These are phyloP conservation scores for Verasper variegatus DNA, from an alignment of 2,113 vertebrate genomes.

Conservation along the genomic window DNA sequence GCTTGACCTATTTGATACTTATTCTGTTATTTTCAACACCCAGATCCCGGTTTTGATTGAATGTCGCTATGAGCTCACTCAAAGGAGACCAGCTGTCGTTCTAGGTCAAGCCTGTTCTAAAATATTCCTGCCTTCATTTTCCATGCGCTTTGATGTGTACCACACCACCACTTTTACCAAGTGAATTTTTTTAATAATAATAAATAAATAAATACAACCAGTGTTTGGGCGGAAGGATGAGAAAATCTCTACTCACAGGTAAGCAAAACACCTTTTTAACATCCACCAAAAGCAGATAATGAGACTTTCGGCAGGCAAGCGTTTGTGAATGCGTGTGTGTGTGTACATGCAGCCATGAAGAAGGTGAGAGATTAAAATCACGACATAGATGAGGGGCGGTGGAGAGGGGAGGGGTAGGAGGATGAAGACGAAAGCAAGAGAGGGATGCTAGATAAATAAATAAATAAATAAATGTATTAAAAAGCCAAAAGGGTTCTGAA, in stretches of 20 bases:
- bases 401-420: conserved; percentile 14
- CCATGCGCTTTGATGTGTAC: conserved; percentile 41
- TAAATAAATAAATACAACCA: conserved; percentile 34
- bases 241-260: conserved; percentile 64
- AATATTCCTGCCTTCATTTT: conserved; percentile 50
- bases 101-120: conserved; percentile 43
- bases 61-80: conserved; percentile 32
- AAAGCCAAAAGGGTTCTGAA: conserved; percentile 63
- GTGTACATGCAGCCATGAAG: conserved; percentile 41
- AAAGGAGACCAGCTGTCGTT: conserved; percentile 59
- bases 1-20: conserved; percentile 33
- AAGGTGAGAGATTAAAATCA: conserved; percentile 64
- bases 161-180: conserved; percentile 3
- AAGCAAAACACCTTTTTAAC: conserved; percentile 73
- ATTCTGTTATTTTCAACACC: conserved; percentile 12
- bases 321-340: conserved; percentile 1
- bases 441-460: conserved; percentile 54
- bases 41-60: conserved; percentile 44
- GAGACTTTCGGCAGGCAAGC: conserved; percentile 44
- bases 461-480: conserved; percentile 66
- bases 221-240: conserved; percentile 36
- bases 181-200: conserved; percentile 4
- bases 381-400: conserved; percentile 19
- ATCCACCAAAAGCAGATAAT: conserved; percentile 66
- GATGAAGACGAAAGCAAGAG: conserved; percentile 40